Base-by-base conservation (phyloP, 2,113 vertebrate species). In the Nibea coibor region DNA sequence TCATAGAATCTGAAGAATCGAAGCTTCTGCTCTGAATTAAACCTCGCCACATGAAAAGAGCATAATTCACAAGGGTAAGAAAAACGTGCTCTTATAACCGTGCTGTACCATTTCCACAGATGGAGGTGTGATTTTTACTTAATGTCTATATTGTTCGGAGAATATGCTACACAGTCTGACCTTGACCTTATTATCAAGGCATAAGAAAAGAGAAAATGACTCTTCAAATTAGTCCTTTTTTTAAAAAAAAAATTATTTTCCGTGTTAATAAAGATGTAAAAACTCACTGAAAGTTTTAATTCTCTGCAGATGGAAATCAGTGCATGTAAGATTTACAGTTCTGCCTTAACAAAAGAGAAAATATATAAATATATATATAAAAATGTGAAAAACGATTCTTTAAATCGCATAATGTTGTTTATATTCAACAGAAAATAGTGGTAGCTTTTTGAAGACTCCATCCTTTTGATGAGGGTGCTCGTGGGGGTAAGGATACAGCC, bases 391-490 rank as follows among this genome's bases (percentile, higher is more conserved):
- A 24, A 39, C 3, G 8, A 47, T 47, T 12, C 15, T 10, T 56
- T 35, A 35, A 48, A 26, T 26, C 58, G 45, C 47, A 58, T 20
- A 45, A 19, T 48, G 28, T 42, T n/a, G 16, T 48, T 26, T 15
- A 50, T 26, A 54, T 64, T 39, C 48, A 51, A 70, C 35, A 35
- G 16, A 35, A 68, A 24, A 11, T 31, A 26, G n/a, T 28, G 10
- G 22, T 7, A 20, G 53, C 56, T 56, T 71, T 28, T 68, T 51
- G 53, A 71, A 84, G 31, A 64, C 58, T 39, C 20, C 15, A 35
- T 48, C 75, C n/a, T 59, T 84, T 12, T 78, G 80, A 89, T 72
- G 74, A 74, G n/a, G 73, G 75, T 53, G 77, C 62, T 75, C n/a
- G 42, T 75, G 58, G 48, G 28, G 51, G 39, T 63, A 31, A 67